Percentiles rank a stretch among this genome's conserved stretches.
Evolutionary conservation across 2,888 invertebrate genomes (phyloP).

Genomic region (Muschampia plurimacula): DNA sequence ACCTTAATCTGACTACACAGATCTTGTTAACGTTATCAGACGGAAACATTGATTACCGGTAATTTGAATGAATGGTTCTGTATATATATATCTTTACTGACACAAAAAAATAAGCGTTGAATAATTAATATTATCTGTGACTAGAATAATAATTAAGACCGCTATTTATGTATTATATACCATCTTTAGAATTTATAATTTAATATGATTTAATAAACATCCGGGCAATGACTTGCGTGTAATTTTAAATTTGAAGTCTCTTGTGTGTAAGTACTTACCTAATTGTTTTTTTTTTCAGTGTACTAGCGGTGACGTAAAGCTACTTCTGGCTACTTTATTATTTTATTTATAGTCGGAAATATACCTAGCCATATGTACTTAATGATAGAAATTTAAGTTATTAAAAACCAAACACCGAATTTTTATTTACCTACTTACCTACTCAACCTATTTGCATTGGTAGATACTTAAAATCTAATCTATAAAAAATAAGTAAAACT

Average conservation of each 20-base stretch:
- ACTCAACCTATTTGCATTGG: too few species aligned
- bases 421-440: too few species aligned
- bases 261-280: neutral
- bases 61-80: constrained; percentile 32
- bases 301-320: neutral
- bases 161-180: neutral
- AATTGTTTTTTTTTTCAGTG: neutral
- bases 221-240: constrained; percentile 16
- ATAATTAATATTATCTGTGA: neutral
- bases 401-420: neutral
- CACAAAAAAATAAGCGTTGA: neutral
- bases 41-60: constrained; percentile 39
- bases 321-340: neutral
- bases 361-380: too few species aligned
- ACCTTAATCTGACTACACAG: constrained; percentile 34
- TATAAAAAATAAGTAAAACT: too few species aligned
- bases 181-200: neutral
- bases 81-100: neutral
- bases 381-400: neutral
- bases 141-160: neutral
- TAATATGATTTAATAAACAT: constrained; percentile 1
- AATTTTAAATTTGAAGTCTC: neutral
- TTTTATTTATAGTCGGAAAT: too few species aligned
- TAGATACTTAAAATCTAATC: too few species aligned
- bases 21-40: constrained; percentile 40